Evolutionary conservation across 2,113 vertebrate species (phyloP), one percentile per base, ranked within the genome.

Genomic region (Alces alces): DNA sequence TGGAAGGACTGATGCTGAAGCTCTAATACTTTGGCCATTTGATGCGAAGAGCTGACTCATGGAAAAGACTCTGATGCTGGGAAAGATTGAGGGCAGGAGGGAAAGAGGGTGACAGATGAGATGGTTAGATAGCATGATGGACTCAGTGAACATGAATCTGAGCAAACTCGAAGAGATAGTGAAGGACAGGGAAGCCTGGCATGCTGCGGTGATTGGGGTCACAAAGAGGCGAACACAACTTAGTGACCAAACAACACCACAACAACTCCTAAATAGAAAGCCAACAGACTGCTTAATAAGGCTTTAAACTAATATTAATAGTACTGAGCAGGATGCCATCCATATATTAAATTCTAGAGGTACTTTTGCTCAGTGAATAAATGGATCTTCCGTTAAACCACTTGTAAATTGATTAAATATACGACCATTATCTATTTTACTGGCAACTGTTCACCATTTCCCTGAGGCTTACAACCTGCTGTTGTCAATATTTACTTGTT

Each of bases 401-500:
- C 50, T 83, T 73, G 17, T 66, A 93, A 97, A 97, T 84, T 95
- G 58, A 97, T 95, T 95, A 95, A 95, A 94, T 93, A 73, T 91
- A 95, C n/a, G 50, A 70, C 90, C 60, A 84, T 94, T 92, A 96
- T 84, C 86, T 47, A 83, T 87, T 98, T 86, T 95, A 89, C 61
- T 84, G 80, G 91, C 86, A 96, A 64, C 30, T 93, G 88, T 90
- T 95, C 55, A 21, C 70, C 55, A 36, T 73, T 97, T 84, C 70
- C 73, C 55, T 61, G 58, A 64, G 91, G 91, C 82, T 85, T 70
- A 93, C 70, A 94, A 85, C 33, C 60, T 78, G 70, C 73, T 94
- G 14, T 76, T 95, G 89, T 87, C 95, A 95, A 66, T 97, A 95
- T 94, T 96, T 97, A 96, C 94, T 73, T 97, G 96, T 91, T 80